phyloP scores from a whole-genome alignment of 2,888 invertebrate genomes.

The Tenthredo mesomela region DNA sequence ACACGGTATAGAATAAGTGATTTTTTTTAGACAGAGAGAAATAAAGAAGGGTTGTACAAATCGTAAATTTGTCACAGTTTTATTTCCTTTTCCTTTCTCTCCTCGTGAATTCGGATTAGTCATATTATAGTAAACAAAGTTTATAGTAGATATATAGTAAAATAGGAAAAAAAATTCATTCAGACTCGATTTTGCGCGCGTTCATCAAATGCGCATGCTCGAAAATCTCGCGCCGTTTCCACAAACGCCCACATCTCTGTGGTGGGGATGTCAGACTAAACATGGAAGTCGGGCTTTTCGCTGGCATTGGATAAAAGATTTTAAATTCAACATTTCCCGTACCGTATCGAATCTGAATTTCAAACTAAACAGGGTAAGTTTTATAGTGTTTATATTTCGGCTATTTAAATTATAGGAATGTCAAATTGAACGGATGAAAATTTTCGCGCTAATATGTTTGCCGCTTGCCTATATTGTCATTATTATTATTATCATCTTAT shows the following conservation, averaged over 20 bases:
- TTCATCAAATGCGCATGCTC: slow-evolving; percentile 3
- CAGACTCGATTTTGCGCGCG: not conserved
- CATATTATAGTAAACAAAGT: not conserved
- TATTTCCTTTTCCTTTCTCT: not conserved
- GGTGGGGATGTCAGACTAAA: slow-evolving; percentile 32
- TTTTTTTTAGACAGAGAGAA: slow-evolving; percentile 11
- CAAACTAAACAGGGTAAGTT: not conserved
- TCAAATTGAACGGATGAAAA: not conserved
- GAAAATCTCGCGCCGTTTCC: slow-evolving; percentile 28
- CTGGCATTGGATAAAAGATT: slow-evolving; percentile 39
- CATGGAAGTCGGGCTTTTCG: slow-evolving; percentile 42
- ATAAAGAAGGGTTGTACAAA: slow-evolving; percentile 40
- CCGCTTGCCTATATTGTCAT: slow-evolving; percentile 4
- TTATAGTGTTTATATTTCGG: not conserved
- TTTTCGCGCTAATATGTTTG: slow-evolving; percentile 18
- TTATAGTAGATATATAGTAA: not conserved
- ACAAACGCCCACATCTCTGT: not conserved
- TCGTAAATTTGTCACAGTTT: not conserved
- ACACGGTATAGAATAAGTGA: slow-evolving; percentile 22
- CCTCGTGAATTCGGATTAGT: not conserved
- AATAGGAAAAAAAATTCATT: not conserved
- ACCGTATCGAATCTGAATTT: slow-evolving; percentile 18
- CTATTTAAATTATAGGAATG: not conserved
- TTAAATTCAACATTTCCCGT: slow-evolving; percentile 43
- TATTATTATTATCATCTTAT: not conserved